Evolutionary conservation across 2,797 vertebrate genomes (phyloP).

Genomic region (Pangasius mekongensis): DNA sequence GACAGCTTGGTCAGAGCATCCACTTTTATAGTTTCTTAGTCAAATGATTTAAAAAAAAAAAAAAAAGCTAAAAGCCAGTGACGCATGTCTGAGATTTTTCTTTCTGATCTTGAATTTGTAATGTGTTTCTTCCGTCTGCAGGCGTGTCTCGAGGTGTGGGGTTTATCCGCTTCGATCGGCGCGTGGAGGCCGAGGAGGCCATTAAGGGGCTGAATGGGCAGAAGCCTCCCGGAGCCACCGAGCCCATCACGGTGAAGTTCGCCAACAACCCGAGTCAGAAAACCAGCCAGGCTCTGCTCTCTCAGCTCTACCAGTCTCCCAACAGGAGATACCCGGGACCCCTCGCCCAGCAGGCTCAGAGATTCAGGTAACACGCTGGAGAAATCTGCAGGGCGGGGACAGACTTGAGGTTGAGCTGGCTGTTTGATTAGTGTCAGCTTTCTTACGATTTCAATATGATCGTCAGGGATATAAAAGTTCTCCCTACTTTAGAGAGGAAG

Average conservation of each 20-base stretch:
- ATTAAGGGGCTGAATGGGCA: constrained; percentile 98
- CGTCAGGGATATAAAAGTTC: not conserved
- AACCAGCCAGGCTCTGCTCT: constrained; percentile 95
- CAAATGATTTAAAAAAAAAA: not conserved
- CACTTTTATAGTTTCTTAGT: not conserved
- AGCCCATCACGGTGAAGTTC: constrained; percentile 98
- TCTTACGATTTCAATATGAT: not conserved
- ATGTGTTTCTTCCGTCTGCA: constrained; percentile 58
- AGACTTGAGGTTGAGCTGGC: not conserved
- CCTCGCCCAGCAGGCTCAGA: constrained; percentile 96
- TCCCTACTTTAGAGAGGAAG: not conserved
- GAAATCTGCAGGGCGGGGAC: not conserved
- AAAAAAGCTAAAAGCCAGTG: not conserved
- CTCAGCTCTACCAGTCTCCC: constrained; percentile 97
- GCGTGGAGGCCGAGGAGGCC: constrained; percentile 97
- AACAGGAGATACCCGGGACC: constrained; percentile 96
- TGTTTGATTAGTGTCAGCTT: not conserved
- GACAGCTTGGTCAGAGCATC: not conserved
- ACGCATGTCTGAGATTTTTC: too few species aligned
- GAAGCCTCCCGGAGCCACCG: constrained; percentile 92
- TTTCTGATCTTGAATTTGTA: constrained; percentile 39
- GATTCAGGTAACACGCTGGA: constrained; percentile 85
- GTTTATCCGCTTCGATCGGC: constrained; percentile 96
- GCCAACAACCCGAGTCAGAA: constrained; percentile 99
- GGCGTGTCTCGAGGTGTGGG: constrained; percentile 95